Evolutionary conservation across 2,113 vertebrate genomes (phyloP).

Genomic region (Tamias sibiricus): DNA sequence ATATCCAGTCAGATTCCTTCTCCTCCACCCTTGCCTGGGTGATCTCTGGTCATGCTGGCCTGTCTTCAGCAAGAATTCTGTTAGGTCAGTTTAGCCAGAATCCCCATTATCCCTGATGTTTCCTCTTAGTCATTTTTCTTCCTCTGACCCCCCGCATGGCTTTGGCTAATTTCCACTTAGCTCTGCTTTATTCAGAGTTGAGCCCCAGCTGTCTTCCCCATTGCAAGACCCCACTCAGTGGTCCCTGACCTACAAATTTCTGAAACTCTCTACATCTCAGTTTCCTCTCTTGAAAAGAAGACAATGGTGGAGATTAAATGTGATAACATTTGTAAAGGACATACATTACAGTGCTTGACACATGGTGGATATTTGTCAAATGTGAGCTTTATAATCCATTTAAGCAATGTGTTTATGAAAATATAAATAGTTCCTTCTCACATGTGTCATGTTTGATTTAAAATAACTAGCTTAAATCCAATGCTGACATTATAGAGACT

Average conservation of each 20-base stretch:
- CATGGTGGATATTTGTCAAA: background rate
- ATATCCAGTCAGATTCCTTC: background rate
- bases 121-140: background rate
- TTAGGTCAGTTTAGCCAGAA: background rate
- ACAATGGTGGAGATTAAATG: background rate
- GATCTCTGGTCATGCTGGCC: background rate
- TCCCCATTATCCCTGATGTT: background rate
- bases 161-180: background rate
- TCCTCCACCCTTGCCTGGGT: no score
- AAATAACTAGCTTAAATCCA: background rate
- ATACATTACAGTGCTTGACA: background rate
- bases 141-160: fast-evolving
- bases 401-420: slow-evolving; percentile 19
- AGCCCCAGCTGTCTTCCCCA: background rate
- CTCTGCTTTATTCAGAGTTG: background rate
- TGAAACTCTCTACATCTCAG: no score
- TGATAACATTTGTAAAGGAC: background rate
- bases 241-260: background rate
- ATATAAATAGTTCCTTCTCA: background rate
- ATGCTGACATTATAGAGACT: background rate
- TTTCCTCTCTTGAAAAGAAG: background rate
- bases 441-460: background rate
- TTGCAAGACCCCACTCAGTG: background rate
- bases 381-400: background rate
- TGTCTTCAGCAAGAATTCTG: background rate